Conservation (phyloP, 2,888 invertebrate genomes). For the Heliconius cydno region DNA sequence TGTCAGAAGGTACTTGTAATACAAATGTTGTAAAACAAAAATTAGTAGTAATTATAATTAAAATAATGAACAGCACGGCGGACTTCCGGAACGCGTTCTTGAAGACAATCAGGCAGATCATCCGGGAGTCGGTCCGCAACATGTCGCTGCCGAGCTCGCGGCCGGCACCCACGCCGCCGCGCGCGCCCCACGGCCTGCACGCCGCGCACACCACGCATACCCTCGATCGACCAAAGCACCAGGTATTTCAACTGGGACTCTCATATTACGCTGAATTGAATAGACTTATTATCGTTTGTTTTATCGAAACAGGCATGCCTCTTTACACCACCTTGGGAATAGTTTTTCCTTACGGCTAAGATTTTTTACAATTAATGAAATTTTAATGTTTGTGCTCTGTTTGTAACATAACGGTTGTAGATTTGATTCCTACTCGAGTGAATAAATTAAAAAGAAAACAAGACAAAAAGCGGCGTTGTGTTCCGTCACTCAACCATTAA, state of each 20-base stretch:
- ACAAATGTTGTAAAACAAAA: not conserved
- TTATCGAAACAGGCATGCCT: too few relatives aligned
- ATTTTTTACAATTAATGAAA: too few relatives aligned
- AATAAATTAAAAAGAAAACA: too few relatives aligned
- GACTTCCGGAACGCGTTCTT: slow-evolving; percentile 98
- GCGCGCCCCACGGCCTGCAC: slow-evolving; percentile 70
- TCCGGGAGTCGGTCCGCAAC: slow-evolving; percentile 97
- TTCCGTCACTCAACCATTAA: too few relatives aligned
- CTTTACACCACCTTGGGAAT: too few relatives aligned
- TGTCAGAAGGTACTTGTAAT: not conserved
- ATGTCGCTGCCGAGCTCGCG: slow-evolving; percentile 96
- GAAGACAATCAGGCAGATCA: slow-evolving; percentile 98
- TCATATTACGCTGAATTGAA: too few relatives aligned
- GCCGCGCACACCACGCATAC: slow-evolving; percentile 70
- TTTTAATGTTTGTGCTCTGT: too few relatives aligned
- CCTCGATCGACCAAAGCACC: slow-evolving; percentile 85
- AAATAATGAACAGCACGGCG: slow-evolving; percentile 88
- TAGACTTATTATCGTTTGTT: too few relatives aligned
- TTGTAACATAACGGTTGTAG: too few relatives aligned
- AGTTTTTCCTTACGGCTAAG: too few relatives aligned
- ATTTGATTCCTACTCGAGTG: too few relatives aligned
- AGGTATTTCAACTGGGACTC: slow-evolving; percentile 64
- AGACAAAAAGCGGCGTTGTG: too few relatives aligned
- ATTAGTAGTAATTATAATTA: not conserved
- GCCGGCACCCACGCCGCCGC: slow-evolving; percentile 81